Percentiles rank a stretch among this genome's conserved stretches.
Evolutionary conservation across 2,797 vertebrate genomes (phyloP).

Genomic region (Lagocephalus sceleratus): DNA sequence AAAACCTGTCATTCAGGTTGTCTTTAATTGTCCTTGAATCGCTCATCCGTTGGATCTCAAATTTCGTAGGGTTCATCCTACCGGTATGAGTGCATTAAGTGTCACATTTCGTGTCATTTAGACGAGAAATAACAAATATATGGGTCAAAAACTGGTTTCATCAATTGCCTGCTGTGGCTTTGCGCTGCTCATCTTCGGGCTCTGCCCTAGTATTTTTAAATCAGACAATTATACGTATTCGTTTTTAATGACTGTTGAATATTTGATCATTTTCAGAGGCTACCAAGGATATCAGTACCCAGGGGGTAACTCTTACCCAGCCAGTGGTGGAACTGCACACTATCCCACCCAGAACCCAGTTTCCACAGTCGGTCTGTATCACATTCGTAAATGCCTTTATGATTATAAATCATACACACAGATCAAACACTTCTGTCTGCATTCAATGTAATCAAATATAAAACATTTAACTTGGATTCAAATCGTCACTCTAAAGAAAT

Average conservation of each 20-base stretch:
- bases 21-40: no score
- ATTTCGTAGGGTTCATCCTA: no score
- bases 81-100: no score
- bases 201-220: no score
- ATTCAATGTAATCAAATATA: neutral
- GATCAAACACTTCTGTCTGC: neutral
- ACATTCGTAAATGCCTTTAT: slow-evolving; percentile 10
- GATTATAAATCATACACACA: neutral
- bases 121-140: no score
- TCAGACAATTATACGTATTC: neutral
- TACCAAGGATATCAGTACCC: slow-evolving; percentile 89
- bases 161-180: no score
- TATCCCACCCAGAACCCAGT: slow-evolving; percentile 88
- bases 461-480: slow-evolving; percentile 1
- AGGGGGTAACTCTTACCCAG: slow-evolving; percentile 84
- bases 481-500: slow-evolving; percentile 7
- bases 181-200: no score
- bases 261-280: slow-evolving; percentile 65
- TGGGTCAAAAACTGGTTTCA: no score
- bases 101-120: no score
- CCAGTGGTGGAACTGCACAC: slow-evolving; percentile 82
- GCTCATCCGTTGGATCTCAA: no score
- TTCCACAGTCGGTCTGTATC: slow-evolving; percentile 87
- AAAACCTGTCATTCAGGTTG: no score
- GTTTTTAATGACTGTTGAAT: neutral